phyloP scores from a whole-genome alignment of 2,797 vertebrate genomes.

The Buphagus erythrorhynchus region DNA sequence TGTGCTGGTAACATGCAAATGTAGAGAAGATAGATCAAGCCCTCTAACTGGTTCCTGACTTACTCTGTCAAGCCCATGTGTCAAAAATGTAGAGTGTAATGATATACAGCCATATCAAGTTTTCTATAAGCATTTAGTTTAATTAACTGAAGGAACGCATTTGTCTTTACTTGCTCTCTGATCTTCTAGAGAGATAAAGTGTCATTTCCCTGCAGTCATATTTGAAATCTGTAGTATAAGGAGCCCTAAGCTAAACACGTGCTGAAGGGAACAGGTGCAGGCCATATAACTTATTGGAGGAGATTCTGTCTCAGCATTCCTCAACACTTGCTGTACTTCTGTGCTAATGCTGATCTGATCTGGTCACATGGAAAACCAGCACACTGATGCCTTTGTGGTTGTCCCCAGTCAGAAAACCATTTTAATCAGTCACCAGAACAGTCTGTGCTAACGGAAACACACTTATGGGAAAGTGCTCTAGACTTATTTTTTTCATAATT shows the following conservation, averaged over 20 bases:
- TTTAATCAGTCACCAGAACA: background rate
- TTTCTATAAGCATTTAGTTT: background rate
- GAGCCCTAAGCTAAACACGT: background rate
- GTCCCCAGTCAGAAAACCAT: background rate
- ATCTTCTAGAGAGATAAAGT: background rate
- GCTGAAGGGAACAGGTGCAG: background rate
- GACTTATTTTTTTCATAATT: background rate
- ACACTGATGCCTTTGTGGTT: background rate
- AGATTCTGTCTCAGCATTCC: background rate
- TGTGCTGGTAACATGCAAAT: background rate
- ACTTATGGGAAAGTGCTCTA: background rate
- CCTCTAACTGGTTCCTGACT: background rate
- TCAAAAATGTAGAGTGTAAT: background rate
- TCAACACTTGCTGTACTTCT: background rate
- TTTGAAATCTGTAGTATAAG: background rate
- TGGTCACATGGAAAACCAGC: background rate
- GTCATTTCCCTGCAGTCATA: background rate
- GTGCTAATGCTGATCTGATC: background rate
- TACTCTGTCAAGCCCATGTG: background rate
- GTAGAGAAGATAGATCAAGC: background rate
- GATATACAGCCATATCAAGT: background rate
- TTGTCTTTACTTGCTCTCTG: background rate
- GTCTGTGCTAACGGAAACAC: background rate
- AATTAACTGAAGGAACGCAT: constrained; percentile 1
- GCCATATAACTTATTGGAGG: background rate